Base-by-base conservation (phyloP, 1,140 invertebrate species). In the Drosophila tani region DNA sequence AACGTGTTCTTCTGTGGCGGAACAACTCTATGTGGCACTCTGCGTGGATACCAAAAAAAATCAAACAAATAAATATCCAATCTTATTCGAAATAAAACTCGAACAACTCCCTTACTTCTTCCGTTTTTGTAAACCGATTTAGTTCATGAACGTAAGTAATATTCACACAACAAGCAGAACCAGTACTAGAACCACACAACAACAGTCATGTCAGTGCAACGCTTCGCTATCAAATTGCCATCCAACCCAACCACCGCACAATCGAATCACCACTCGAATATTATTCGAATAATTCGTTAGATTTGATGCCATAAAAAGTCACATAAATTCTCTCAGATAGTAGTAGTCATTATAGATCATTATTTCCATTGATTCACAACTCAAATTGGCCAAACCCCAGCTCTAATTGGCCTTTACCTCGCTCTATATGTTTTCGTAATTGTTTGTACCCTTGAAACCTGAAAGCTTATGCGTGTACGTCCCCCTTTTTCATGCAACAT, bases 141-240 rank as follows among this genome's bases (percentile, higher is more conserved):
- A 87, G 83, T 87, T 87, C 67, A 65, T 87, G 80, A 87, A 80
- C 80, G 83, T 87, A 87, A 87, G 83, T 87, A 87, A 85, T 57
- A 32, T 57, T 49, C 35, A 68, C 59, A 38, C 15, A 50, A 66
- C 56, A 45, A 75, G 55, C 58, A 58, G 59, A 53, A 76, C 58
- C 63, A 69, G n/a, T 63, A 55, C 27, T 43, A 64, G 50, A 56
- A 40, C 35, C 53, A 56, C 51, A 29, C 32, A 70, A 29, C 56
- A 81, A 70, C 45, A 73, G 68, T 73, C 69, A 60, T 35, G 9
- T 73, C 69, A 59, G 69, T 73, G 69, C 69, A 50, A 60, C 53
- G 56, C 68, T 60, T 74, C 35, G 68, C 70, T 74, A 73, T 73
- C 55, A 73, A 74, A 73, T 60, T 74, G 67, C 70, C 67, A 73